Conservation (phyloP, 2,797 vertebrate species). For the Melanotaenia parkinsoni region DNA sequence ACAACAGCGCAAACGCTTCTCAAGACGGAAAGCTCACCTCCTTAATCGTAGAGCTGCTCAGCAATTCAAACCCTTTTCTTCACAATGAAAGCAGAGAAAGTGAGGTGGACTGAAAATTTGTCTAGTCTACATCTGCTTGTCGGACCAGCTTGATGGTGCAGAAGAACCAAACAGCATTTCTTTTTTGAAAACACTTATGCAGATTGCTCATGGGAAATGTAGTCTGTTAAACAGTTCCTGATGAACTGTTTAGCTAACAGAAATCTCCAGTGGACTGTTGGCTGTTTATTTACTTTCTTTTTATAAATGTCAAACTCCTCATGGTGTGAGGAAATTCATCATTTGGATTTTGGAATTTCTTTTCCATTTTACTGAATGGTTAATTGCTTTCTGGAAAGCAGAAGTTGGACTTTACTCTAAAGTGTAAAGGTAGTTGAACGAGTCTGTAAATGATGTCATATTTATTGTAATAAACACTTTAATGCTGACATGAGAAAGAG, state of each 20-base stretch:
- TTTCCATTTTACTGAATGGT: background rate
- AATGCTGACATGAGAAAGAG: background rate
- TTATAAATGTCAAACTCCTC: slow-evolving; percentile 20
- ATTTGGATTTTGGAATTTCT: slow-evolving; percentile 39
- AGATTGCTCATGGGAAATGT: background rate
- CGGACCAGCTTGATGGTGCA: slow-evolving; percentile 15
- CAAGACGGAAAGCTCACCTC: slow-evolving; percentile 89
- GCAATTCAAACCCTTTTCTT: slow-evolving; percentile 58
- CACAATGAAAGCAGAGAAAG: slow-evolving; percentile 40
- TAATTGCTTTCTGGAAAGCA: slow-evolving; percentile 55
- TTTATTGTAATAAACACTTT: slow-evolving; percentile 52
- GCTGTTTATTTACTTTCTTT: background rate
- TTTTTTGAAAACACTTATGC: background rate
- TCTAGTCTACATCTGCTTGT: background rate
- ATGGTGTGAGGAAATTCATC: slow-evolving; percentile 18
- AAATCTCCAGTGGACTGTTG: background rate
- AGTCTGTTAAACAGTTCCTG: background rate
- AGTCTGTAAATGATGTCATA: background rate
- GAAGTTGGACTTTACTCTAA: slow-evolving; percentile 40
- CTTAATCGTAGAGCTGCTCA: slow-evolving; percentile 90
- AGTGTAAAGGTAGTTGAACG: slow-evolving; percentile 30
- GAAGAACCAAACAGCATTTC: slow-evolving; percentile 3
- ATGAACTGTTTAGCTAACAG: slow-evolving; percentile 1
- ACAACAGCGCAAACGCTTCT: slow-evolving; percentile 50
- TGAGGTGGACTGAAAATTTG: slow-evolving; percentile 69